A percentile compares a stretch with the other conserved stretches of the same genome.
Evolutionary conservation across 2,113 vertebrate genomes (phyloP).

Genomic region (Micronycteris hirsuta): DNA sequence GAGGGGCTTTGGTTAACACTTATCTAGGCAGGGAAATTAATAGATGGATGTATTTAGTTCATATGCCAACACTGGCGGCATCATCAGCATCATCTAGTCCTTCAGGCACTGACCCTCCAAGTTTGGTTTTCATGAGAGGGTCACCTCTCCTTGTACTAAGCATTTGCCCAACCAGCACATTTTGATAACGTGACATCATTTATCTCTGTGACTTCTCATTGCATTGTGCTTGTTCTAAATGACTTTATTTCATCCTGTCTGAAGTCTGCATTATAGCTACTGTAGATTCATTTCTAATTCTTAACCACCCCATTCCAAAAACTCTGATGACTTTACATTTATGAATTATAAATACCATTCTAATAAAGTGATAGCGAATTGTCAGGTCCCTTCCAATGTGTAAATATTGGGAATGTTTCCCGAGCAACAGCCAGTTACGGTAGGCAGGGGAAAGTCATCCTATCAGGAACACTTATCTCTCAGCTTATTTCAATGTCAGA

Average conservation of each 20-base stretch:
- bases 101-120: not conserved
- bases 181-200: not conserved
- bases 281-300: constrained; percentile 17
- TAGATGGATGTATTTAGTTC: not conserved
- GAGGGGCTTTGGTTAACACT: not conserved
- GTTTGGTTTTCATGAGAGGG: not conserved
- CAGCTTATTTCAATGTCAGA: constrained; percentile 42
- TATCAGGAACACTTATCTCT: not conserved
- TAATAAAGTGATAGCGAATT: constrained; percentile 38
- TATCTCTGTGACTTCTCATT: not conserved
- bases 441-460: not conserved
- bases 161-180: not conserved
- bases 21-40: not conserved
- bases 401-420: constrained; percentile 24
- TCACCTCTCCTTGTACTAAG: not conserved
- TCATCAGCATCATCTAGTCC: not conserved
- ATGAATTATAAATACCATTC: constrained; percentile 27
- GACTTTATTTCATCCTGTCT: constrained; percentile 17
- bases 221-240: not conserved
- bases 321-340: not conserved
- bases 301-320: not conserved
- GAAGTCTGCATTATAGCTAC: not conserved
- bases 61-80: not conserved
- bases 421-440: not conserved
- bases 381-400: not conserved